A percentile compares a stretch with the other conserved stretches of the same genome.
These are phyloP conservation scores for Hylaeus anthracinus DNA, from an alignment of 1,140 invertebrate genomes.

Conservation along the genomic window DNA sequence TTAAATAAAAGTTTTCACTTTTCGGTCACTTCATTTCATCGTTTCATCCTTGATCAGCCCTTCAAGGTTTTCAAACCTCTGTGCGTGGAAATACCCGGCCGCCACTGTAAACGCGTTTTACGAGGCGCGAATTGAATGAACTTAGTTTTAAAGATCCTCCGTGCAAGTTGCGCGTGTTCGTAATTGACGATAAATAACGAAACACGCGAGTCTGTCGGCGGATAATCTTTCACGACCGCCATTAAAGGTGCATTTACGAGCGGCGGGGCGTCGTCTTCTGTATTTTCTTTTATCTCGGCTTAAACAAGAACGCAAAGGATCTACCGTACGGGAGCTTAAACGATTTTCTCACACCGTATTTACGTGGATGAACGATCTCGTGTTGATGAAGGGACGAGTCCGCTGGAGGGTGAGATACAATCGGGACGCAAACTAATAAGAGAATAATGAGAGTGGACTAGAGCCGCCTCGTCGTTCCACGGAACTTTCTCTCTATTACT, in stretches of 20 bases:
- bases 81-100: background rate
- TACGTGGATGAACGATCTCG: conserved; percentile 56
- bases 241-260: conserved; percentile 56
- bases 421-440: conserved; percentile 46
- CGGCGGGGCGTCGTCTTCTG: conserved; percentile 43
- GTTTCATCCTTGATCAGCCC: too few relatives aligned
- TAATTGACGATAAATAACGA: conserved; percentile 50
- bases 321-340: conserved; percentile 60
- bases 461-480: background rate
- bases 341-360: conserved; percentile 65
- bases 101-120: background rate
- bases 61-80: too few relatives aligned
- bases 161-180: background rate
- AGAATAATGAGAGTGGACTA: conserved; percentile 35
- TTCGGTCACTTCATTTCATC: too few relatives aligned
- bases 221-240: conserved; percentile 53
- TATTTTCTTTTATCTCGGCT: conserved; percentile 63
- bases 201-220: conserved; percentile 20
- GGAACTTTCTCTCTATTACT: conserved; percentile 39
- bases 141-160: background rate
- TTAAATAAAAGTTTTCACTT: too few relatives aligned
- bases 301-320: conserved; percentile 66
- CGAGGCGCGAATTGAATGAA: background rate
- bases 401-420: conserved; percentile 20
- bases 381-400: conserved; percentile 41